Evolutionary conservation across 2,113 vertebrate species (phyloP), one percentile per base, ranked within the genome.

Genomic region (Corvus cornix): DNA sequence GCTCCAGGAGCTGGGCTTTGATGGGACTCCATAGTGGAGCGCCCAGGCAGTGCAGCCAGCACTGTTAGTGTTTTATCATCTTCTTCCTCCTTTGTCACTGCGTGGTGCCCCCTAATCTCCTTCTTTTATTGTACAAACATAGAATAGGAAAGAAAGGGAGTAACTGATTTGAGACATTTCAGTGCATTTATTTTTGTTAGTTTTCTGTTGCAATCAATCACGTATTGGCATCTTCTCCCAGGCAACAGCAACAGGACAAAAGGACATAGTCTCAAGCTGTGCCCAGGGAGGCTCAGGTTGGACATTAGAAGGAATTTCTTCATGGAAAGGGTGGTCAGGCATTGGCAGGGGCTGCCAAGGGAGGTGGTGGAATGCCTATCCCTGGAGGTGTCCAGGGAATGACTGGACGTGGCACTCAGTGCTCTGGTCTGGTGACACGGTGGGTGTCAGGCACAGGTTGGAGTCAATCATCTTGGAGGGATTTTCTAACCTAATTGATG

Each of bases 221-320:
- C 2, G 0, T 16, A 10, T 27, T 0, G 0, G 5, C 37, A 18
- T 77, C 55, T 69, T 78, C 18, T 6, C 18, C 18, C 4, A 13
- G 18, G 33, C 15, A n/a, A 12, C 19, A 78, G 28, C 55, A 37
- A 4, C 2, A 8, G 39, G 39, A 62, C 4, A 2, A 46, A 37
- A 53, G 10, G 39, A 37, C 23, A 19, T 1, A 3, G 33, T 4
- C 28, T 62, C 33, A 37, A 19, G 48, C 33, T 69, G 18, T 37
- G 18, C 9, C 33, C 10, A 2, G 5, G 4, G 8, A 19, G 10
- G 39, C 13, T 44, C 27, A 33, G 63, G 18, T 9, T 77, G 46
- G 55, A 46, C 12, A 13, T 39, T 0, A 33, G 37, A 7, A 60
- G 27, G 46, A 60, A 46, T 60, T 87, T 39, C 33, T 4, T 1